phyloP scores from a whole-genome alignment of 2,113 vertebrate species.

The Glaucidium brasilianum region DNA sequence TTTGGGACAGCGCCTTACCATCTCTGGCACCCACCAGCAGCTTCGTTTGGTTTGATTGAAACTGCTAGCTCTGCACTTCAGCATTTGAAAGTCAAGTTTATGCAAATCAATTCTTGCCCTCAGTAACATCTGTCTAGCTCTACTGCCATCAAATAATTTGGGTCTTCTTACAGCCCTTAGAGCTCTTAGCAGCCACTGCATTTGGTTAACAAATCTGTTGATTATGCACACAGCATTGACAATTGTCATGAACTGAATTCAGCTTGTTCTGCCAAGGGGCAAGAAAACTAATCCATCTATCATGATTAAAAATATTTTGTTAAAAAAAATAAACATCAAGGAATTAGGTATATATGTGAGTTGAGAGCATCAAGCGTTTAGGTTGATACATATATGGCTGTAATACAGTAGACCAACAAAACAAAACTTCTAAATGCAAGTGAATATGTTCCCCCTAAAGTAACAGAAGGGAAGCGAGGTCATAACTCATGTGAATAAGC shows the following conservation, averaged over 20 bases:
- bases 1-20: not conserved
- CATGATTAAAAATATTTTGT: not conserved
- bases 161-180: not conserved
- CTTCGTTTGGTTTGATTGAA: not conserved
- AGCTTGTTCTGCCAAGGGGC: not conserved
- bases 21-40: not conserved
- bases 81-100: not conserved
- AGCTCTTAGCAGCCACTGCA: not conserved
- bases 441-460: not conserved
- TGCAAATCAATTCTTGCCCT: not conserved
- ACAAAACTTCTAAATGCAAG: not conserved
- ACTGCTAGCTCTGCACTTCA: not conserved
- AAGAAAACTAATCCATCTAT: not conserved
- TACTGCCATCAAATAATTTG: not conserved
- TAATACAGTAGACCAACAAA: not conserved
- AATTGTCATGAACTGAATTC: not conserved
- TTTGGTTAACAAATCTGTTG: not conserved
- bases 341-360: not conserved
- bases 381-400: not conserved
- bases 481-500: not conserved
- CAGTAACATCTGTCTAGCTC: not conserved
- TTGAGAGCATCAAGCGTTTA: not conserved
- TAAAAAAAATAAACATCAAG: not conserved
- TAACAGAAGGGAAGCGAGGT: not conserved
- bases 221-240: not conserved